Evolutionary conservation across 1,140 invertebrate species (phyloP), one percentile per base, ranked within the genome.

Genomic region (Drosophila sp.): DNA sequence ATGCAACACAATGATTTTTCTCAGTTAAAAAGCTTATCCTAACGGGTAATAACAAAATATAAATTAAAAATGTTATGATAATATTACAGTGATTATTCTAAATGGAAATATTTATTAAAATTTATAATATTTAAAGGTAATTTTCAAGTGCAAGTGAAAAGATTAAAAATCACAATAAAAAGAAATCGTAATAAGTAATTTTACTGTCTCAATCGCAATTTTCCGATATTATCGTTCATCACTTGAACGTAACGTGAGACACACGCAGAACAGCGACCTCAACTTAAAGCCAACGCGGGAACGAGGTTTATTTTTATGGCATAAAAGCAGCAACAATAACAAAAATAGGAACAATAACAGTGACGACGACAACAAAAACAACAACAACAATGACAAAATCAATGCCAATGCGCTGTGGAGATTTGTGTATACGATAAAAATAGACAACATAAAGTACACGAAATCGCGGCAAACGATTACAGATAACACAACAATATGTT

Each of bases 401-500:
- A 67, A 67, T 72, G 54, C 54, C 40, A 66, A 65, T 65, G 53
- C 51, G 61, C 69, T 45, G 16, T 34, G 38, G 69, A 65, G 69
- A 72, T 72, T 72, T 69, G 38, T 32, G 56, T 11, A 50, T 11
- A 62, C 38, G 70, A 65, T 73, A 73, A 73, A 62, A 66, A 67
- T 62, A 67, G 74, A 41, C 56, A 62, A 57, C 51, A 38, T 21
- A 48, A 56, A 61, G 41, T 54, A 56, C 36, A 75, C 46, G 64
- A 72, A 74, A 75, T 75, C 70, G 72, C 27, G 70, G 67, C 59
- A 70, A 67, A 45, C 43, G 69, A 53, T 67, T 78, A 78, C 43
- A 25, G 7, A 29, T 32, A 32, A 61, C 57, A 57, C 45, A 54
- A 29, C 59, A 72, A 86, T 84, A 78, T 86, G 81, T 72, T 84